These are phyloP conservation scores for Cryptoprocta ferox DNA, from an alignment of 2,797 vertebrate species.

Conservation along the genomic window DNA sequence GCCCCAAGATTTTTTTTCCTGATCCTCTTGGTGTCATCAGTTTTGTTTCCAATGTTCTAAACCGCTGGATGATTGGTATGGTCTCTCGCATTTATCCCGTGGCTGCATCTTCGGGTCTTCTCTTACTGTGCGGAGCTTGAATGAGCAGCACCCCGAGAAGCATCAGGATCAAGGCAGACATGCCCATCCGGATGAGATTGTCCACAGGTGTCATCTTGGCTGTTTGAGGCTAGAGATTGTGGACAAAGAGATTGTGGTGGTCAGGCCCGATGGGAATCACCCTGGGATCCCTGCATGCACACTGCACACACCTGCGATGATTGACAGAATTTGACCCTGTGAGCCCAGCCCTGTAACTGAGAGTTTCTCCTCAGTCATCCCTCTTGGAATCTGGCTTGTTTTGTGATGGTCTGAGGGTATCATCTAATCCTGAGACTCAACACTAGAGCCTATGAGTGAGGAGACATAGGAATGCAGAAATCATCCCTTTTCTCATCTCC, in stretches of 20 bases:
- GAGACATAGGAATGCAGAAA: too few relatives aligned
- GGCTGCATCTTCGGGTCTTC: too few relatives aligned
- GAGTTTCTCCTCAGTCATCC: not conserved
- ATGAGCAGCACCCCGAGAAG: not conserved
- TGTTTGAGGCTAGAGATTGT: not conserved
- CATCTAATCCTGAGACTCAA: not conserved
- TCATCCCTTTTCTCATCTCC: not conserved
- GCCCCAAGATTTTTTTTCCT: not conserved
- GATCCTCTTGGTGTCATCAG: not conserved
- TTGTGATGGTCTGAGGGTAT: not conserved
- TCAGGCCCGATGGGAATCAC: not conserved
- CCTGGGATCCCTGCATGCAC: not conserved
- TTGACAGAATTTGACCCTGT: not conserved
- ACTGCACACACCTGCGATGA: not conserved
- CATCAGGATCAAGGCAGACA: not conserved
- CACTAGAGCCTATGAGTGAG: too few relatives aligned
- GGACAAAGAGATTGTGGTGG: not conserved
- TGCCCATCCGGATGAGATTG: accelerated
- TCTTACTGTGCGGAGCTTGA: not conserved
- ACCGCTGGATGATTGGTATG: not conserved
- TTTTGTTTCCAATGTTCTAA: not conserved
- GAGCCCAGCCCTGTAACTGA: not conserved
- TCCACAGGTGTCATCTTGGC: not conserved
- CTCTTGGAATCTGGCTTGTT: not conserved
- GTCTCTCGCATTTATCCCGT: not conserved